Evolutionary conservation across 2,797 vertebrate genomes (phyloP).

Genomic region (Sciurus vulgaris): DNA sequence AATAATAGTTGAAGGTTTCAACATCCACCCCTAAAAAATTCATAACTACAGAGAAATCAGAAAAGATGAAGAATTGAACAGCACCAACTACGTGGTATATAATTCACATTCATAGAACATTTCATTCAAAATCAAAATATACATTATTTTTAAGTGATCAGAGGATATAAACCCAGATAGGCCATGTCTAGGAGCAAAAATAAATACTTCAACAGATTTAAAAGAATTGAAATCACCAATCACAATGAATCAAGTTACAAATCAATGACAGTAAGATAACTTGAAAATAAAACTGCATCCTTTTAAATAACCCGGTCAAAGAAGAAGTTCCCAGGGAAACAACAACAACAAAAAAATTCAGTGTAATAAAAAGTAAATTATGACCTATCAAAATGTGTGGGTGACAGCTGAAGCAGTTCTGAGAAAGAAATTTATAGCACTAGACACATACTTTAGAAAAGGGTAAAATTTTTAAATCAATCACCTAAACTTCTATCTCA

Average conservation of each 20-base stretch:
- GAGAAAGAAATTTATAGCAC: no score
- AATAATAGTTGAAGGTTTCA: neutral
- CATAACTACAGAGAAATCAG: neutral
- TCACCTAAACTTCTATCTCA: neutral
- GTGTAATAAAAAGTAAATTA: neutral
- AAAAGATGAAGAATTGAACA: neutral
- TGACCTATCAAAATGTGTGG: neutral
- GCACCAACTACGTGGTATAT: neutral
- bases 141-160: neutral
- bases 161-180: neutral
- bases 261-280: neutral
- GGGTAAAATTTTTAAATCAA: neutral
- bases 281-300: neutral
- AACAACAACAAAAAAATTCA: neutral
- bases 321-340: neutral
- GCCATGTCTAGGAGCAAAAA: neutral
- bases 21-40: neutral
- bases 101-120: neutral
- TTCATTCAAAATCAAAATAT: neutral
- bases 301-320: neutral
- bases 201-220: neutral
- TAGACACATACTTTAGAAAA: neutral
- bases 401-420: neutral
- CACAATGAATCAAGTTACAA: neutral
- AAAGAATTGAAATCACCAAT: neutral